Evolutionary conservation across 1,140 invertebrate genomes (phyloP), one percentile per base, ranked within the genome.

Genomic region (Drosophila aff.): DNA sequence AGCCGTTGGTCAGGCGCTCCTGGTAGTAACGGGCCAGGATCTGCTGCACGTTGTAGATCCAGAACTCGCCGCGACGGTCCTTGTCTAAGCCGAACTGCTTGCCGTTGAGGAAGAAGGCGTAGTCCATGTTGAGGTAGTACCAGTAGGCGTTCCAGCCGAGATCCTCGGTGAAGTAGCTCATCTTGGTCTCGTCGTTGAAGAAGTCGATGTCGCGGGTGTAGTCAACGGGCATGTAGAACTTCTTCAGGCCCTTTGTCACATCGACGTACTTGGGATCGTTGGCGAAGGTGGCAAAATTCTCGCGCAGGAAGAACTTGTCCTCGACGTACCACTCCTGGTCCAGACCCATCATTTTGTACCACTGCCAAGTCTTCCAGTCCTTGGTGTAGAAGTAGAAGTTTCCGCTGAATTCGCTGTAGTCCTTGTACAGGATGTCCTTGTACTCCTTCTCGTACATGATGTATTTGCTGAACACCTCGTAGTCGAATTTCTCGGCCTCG

Each of bases 91-190:
- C 92, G 75, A 93, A 93, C 11, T 93, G 76, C 28, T 94, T 92
- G 68, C 93, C 93, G 74, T 92, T 93, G 43, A 95, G 93, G 94
- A 95, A 95, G 92, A 93, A 93, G 4, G 96, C 96, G 38, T 65
- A 65, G 40, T 65, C 63, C 55, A 65, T 65, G 55, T 65, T 65
- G 1, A 65, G 93, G 77, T 96, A 95, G 80, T 95, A 95, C 91
- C 97, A 96, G 79, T 95, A 95, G 2, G 94, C 89, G 40, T 65
- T 96, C n/a, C 97, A 93, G 66, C 95, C 95, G 60, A 95, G 93
- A 91, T 97, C 96, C 72, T 97, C 95, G 0, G 95, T 95, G 93
- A 95, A 97, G 91, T 97, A 97, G 23, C 94, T 93, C 21, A 97
- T 53, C 57, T 94, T 93, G 63, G 95, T 94, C 28, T 94, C 92